These are phyloP conservation scores for Tachysurus vachellii DNA, from an alignment of 2,113 vertebrate genomes.

Conservation along the genomic window DNA sequence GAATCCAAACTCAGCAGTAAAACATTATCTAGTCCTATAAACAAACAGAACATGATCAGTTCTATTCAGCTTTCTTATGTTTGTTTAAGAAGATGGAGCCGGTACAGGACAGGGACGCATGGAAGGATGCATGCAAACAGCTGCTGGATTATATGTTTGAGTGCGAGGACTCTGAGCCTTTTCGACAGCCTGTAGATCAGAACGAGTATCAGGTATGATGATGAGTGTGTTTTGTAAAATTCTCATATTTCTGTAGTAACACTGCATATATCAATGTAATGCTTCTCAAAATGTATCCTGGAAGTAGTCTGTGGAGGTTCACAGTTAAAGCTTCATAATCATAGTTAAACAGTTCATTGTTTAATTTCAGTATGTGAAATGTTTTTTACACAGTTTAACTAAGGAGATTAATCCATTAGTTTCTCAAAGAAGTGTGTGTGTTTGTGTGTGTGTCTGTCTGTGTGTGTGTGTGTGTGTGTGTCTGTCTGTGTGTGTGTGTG, in stretches of 20 bases:
- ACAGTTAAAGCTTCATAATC: neutral
- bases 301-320: neutral
- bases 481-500: no score
- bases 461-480: no score
- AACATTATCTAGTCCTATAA: neutral
- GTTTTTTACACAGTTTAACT: no score
- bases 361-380: neutral
- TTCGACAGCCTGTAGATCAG: conserved; percentile 90
- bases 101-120: conserved; percentile 78
- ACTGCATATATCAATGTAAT: neutral
- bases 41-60: neutral
- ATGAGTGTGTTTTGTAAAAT: neutral
- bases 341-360: neutral
- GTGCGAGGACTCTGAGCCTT: conserved; percentile 95
- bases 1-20: neutral
- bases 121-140: conserved; percentile 89
- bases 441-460: no score
- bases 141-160: conserved; percentile 89
- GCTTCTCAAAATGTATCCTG: neutral
- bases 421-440: no score
- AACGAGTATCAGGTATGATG: conserved; percentile 86
- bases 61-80: neutral
- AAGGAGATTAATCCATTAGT: no score
- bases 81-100: conserved; percentile 61
- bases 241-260: neutral